Conservation (phyloP, 2,113 vertebrate species). For the Gallinago paraguaiae region DNA sequence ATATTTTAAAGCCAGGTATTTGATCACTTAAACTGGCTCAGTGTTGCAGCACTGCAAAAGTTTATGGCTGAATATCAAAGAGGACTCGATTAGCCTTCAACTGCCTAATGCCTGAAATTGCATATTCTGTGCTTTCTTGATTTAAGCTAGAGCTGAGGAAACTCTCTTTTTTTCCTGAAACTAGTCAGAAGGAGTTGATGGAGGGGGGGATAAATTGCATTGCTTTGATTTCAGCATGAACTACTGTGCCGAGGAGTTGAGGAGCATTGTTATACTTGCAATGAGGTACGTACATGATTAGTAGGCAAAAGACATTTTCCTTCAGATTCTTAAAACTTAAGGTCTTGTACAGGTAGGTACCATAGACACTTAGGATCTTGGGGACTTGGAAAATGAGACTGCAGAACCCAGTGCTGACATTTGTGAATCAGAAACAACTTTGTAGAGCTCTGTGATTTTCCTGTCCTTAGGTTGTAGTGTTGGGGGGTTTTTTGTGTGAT, state of each 20-base stretch:
- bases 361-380: background rate
- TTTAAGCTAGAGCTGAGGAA: background rate
- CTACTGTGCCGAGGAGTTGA: background rate
- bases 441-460: background rate
- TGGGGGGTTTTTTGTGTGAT: background rate
- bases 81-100: background rate
- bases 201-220: background rate
- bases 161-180: background rate
- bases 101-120: background rate
- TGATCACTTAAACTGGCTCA: background rate
- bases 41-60: background rate
- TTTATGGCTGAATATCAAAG: background rate
- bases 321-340: background rate
- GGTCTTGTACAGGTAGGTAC: background rate
- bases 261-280: background rate
- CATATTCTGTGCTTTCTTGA: background rate
- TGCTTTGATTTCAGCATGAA: background rate
- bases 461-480: background rate
- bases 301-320: background rate
- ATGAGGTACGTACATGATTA: background rate
- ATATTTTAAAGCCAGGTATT: background rate
- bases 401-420: background rate
- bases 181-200: background rate
- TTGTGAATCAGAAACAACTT: background rate
- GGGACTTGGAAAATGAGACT: background rate